Percentiles rank a stretch among this genome's conserved stretches.
Evolutionary conservation across 2,113 vertebrate genomes (phyloP).

Genomic region (Scatophagus argus): DNA sequence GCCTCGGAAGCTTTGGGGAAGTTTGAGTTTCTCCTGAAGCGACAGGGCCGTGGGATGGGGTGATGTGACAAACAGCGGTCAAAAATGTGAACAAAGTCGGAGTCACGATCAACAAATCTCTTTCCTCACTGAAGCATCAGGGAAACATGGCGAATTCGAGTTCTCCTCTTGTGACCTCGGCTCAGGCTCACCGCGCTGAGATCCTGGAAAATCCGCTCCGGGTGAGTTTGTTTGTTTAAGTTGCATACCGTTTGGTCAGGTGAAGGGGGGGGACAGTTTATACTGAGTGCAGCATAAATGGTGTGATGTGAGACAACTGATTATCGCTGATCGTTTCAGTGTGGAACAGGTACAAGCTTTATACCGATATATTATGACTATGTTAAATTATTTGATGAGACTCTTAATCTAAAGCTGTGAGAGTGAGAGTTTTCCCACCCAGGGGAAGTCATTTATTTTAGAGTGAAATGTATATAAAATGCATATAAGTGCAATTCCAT

Average conservation of each 20-base stretch:
- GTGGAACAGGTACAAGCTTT: background rate
- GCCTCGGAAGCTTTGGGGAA: slow-evolving; percentile 9
- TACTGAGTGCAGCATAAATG: background rate
- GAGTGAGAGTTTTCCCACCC: background rate
- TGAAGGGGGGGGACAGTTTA: background rate
- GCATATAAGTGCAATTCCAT: background rate
- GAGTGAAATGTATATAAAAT: background rate
- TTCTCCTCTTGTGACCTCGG: background rate
- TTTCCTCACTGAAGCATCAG: slow-evolving; percentile 10
- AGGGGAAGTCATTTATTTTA: background rate
- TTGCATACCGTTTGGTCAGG: background rate
- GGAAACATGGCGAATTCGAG: slow-evolving; percentile 70
- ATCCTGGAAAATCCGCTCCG: slow-evolving; percentile 70
- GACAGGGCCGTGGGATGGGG: slow-evolving; percentile 35
- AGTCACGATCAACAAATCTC: background rate
- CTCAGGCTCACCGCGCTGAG: slow-evolving; percentile 45
- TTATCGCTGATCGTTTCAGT: background rate
- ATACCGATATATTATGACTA: background rate
- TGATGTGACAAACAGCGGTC: slow-evolving; percentile 5
- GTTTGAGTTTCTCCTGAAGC: slow-evolving; percentile 33
- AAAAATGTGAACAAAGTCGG: slow-evolving; percentile 36
- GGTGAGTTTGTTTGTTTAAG: slow-evolving; percentile 51
- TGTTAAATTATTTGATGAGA: background rate
- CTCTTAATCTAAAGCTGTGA: background rate
- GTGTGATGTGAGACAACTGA: background rate